Conservation (phyloP, 2,113 vertebrate genomes). For the Gavia stellata region DNA sequence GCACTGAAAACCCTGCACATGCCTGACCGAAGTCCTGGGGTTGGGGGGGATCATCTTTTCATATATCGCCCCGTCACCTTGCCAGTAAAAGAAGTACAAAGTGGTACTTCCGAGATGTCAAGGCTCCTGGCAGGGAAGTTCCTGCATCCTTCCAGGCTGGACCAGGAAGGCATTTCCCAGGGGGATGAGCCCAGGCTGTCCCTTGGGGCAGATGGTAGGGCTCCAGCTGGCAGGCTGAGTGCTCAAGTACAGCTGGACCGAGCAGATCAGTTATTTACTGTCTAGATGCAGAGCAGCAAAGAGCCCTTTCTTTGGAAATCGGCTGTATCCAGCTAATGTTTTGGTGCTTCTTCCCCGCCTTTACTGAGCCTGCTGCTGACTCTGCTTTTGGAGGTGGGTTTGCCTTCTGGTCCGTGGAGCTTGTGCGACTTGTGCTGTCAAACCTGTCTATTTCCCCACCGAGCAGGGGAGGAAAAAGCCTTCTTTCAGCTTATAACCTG, state of each 20-base stretch:
- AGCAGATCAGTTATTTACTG: too few species aligned
- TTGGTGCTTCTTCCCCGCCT: background rate
- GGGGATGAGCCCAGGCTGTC: background rate
- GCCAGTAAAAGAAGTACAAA: background rate
- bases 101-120: background rate
- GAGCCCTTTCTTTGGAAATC: background rate
- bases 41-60: background rate
- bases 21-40: background rate
- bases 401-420: background rate
- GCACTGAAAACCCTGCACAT: fast-evolving
- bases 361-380: background rate
- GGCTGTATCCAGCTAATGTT: background rate
- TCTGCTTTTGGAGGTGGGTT: background rate
- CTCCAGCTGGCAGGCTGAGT: background rate
- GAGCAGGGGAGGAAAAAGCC: background rate
- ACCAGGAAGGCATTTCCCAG: background rate
- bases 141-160: background rate
- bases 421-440: background rate
- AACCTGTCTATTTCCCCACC: background rate
- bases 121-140: background rate
- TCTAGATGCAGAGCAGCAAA: background rate
- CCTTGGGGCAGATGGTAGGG: background rate
- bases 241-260: background rate
- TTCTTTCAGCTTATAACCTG: background rate
- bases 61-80: fast-evolving